Evolutionary conservation across 2,113 vertebrate genomes (phyloP).

Genomic region (Albula goreensis): DNA sequence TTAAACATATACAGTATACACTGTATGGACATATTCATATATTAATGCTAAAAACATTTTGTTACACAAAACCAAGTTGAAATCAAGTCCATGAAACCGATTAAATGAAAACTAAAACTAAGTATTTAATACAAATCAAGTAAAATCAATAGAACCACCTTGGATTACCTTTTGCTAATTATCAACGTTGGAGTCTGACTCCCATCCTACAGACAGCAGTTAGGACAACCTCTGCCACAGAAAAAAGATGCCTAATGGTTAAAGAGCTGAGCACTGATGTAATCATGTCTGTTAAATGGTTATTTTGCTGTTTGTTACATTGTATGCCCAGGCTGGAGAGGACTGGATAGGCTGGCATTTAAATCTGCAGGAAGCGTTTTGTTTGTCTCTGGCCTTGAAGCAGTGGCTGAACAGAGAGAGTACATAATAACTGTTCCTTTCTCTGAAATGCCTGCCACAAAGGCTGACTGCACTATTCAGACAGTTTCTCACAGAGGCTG

Average conservation of each 20-base stretch:
- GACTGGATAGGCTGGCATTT: not conserved
- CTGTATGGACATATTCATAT: too few relatives aligned
- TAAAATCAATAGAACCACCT: too few relatives aligned
- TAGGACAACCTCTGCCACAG: not conserved
- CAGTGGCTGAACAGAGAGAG: conserved; percentile 4
- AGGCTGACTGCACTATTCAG: not conserved
- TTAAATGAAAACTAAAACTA: too few relatives aligned
- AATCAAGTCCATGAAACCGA: too few relatives aligned
- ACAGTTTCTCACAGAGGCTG: not conserved
- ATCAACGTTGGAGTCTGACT: too few relatives aligned
- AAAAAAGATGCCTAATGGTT: not conserved
- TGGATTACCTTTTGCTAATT: too few relatives aligned
- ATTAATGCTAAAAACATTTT: too few relatives aligned
- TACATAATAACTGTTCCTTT: not conserved
- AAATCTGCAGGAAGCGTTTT: not conserved
- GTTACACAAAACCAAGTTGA: too few relatives aligned
- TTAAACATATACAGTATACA: too few relatives aligned
- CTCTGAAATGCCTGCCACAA: not conserved
- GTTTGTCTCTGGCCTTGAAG: conserved; percentile 24
- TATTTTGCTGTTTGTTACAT: not conserved
- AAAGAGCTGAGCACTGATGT: not conserved
- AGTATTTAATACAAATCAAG: too few relatives aligned
- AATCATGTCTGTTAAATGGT: not conserved
- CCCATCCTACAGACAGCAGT: not conserved
- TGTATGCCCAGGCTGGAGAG: not conserved